Evolutionary conservation across 2,113 vertebrate species (phyloP), one percentile per base, ranked within the genome.

Genomic region (Scophthalmus maximus): DNA sequence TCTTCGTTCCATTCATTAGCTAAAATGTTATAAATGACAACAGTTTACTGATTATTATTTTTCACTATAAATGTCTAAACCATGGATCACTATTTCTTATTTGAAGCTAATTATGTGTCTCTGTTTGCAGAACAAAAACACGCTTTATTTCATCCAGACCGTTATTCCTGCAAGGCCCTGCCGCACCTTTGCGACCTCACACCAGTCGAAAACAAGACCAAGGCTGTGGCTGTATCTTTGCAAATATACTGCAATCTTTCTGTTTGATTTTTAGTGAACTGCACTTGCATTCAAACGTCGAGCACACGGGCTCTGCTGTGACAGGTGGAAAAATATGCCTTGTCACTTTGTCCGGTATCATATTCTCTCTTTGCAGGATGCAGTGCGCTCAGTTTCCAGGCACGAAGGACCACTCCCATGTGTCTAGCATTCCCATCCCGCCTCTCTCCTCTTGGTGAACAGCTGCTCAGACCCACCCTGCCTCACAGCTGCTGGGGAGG

Each of bases 401-500:
- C 36, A 64, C 36, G 26, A 51, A 61, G 85, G 78, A 86, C 83
- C 90, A 87, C 89, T 87, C 87, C 89, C 86, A 78, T 89, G 72
- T 69, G 51, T 34, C 47, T 0, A 78, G 65, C 74, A 88, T 89
- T 87, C 84, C 84, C 89, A 79, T 84, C 87, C 70, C 83, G 78
- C 71, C 58, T 73, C 81, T 75, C 75, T 82, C 73, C 68, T 81
- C 73, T 65, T 64, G 53, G 62, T 44, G 55, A 73, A 73, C 90
- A 91, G 90, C 88, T 90, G 90, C 78, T 83, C 70, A 40, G 32
- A 70, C 80, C 66, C 84, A 81, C 75, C 84, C 84, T 32, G 77
- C 25, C 23, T 82, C 76, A 79, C 90, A 90, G 89, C 84, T 88
- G 87, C 84, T 73, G 42, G 11, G 56, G 30, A 60, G 55, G 59